These are phyloP conservation scores for Epinephelus cyanopodus DNA, from an alignment of 2,113 vertebrate species.

Conservation along the genomic window DNA sequence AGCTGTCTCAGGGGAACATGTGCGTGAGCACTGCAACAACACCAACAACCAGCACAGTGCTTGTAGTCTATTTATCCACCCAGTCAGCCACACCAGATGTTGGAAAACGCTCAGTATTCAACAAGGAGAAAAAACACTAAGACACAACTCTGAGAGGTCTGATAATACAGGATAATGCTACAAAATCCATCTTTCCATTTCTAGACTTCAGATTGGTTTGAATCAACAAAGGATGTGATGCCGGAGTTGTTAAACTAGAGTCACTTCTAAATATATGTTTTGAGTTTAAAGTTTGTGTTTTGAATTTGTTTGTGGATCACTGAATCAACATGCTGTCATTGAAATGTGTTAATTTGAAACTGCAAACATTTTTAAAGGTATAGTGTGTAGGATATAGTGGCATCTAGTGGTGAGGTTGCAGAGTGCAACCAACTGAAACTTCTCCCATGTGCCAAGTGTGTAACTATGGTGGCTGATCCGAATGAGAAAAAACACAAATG, in stretches of 20 bases:
- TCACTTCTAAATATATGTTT: neutral
- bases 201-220: neutral
- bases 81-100: conserved; percentile 28
- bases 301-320: neutral
- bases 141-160: conserved; percentile 7
- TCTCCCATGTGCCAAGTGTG: no score
- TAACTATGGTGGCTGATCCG: no score
- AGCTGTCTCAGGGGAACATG: conserved; percentile 63
- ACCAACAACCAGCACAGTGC: conserved; percentile 45
- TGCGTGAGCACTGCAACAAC: conserved; percentile 60
- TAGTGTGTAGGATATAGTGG: no score
- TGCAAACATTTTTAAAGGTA: no score
- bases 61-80: conserved; percentile 49
- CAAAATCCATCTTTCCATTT: neutral
- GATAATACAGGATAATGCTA: neutral
- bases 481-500: no score
- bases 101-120: conserved; percentile 26
- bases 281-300: neutral
- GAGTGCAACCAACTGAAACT: no score
- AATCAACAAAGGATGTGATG: neutral
- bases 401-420: no score
- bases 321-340: neutral
- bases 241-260: neutral
- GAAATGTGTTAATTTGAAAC: neutral
- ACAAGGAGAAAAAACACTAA: neutral